Conservation (phyloP, 1,140 invertebrate genomes). For the Ectropis grisescens region DNA sequence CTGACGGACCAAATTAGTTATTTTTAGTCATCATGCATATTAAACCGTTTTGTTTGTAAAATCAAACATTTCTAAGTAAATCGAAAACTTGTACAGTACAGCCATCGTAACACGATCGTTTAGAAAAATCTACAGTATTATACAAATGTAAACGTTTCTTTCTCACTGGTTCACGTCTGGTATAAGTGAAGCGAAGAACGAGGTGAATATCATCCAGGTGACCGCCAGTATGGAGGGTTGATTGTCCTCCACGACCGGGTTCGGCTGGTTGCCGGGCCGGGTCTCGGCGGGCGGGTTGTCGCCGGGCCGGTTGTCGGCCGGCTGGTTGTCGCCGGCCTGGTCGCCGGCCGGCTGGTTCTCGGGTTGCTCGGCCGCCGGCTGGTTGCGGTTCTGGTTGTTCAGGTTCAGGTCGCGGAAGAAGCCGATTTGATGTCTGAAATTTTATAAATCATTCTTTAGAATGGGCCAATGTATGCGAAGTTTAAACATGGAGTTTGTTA, state of each 20-base stretch:
- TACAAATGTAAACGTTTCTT: too few species aligned
- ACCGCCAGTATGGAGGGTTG: constrained; percentile 75
- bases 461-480: too few species aligned
- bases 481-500: constrained; percentile 1
- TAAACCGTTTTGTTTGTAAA: too few species aligned
- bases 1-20: too few species aligned
- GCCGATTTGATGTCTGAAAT: constrained; percentile 75
- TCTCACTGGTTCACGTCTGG: constrained; percentile 74
- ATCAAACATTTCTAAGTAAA: too few species aligned
- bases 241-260: constrained; percentile 23
- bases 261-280: constrained; percentile 4
- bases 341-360: constrained; percentile 4
- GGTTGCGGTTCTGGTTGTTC: constrained; percentile 36
- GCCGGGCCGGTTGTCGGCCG: constrained; percentile 4
- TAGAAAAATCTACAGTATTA: too few species aligned
- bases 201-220: constrained; percentile 81
- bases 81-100: too few species aligned
- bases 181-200: constrained; percentile 83
- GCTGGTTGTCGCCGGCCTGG: constrained; percentile 27
- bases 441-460: constrained; percentile 5
- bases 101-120: too few species aligned
- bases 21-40: too few species aligned
- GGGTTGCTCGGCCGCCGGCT: constrained; percentile 10
- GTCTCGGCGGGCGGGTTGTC: constrained; percentile 6
- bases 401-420: constrained; percentile 73